Evolutionary conservation across 2,797 vertebrate species (phyloP).

Genomic region (Podarcis lilfordi): DNA sequence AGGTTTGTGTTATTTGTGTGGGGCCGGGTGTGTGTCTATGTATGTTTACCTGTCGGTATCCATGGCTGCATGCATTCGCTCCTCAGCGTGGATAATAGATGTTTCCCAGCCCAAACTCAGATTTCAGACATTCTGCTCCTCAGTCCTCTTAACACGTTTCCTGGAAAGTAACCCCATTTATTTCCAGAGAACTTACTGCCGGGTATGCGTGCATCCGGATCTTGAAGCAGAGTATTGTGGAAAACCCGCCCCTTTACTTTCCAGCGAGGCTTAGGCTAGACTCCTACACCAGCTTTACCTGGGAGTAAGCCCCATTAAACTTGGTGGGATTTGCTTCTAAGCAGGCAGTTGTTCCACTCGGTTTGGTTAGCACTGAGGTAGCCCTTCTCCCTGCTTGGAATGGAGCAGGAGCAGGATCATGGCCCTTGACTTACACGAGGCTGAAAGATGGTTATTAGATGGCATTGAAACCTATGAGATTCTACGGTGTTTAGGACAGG

Average conservation of each 20-base stretch:
- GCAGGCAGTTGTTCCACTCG: not conserved
- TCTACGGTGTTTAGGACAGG: not conserved
- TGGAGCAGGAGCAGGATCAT: not conserved
- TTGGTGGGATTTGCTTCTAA: not conserved
- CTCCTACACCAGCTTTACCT: not conserved
- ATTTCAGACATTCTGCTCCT: not conserved
- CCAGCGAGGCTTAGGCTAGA: not conserved
- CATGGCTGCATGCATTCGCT: not conserved
- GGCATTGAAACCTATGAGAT: not conserved
- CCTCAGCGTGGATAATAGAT: too few species aligned
- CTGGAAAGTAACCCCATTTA: not conserved
- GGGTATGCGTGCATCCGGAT: not conserved
- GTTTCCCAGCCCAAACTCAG: not conserved
- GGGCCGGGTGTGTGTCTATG: not conserved
- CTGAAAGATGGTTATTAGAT: not conserved
- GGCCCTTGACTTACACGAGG: too few species aligned
- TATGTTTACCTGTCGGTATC: slow-evolving; percentile 18
- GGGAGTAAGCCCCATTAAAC: not conserved
- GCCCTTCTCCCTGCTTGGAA: not conserved
- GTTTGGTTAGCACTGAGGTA: not conserved
- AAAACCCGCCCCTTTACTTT: not conserved
- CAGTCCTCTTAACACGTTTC: not conserved
- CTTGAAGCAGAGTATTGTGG: too few species aligned
- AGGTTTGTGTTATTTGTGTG: slow-evolving; percentile 22
- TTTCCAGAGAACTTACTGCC: not conserved